Evolutionary conservation across 2,113 vertebrate genomes (phyloP).

Genomic region (Perca fluviatilis): DNA sequence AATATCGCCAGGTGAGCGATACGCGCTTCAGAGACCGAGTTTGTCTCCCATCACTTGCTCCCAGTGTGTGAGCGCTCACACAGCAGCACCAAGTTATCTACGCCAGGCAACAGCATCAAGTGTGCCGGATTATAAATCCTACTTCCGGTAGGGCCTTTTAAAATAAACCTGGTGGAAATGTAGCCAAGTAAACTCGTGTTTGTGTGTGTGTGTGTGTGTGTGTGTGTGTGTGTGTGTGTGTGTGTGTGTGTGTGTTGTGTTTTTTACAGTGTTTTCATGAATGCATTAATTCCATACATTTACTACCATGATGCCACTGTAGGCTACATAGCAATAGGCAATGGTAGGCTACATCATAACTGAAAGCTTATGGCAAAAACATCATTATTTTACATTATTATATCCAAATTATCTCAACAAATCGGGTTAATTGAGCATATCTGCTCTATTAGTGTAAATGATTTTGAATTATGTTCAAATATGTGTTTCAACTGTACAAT

Average conservation of each 20-base stretch:
- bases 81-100: slow-evolving; percentile 49
- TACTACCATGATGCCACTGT: not conserved
- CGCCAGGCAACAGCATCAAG: slow-evolving; percentile 30
- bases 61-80: slow-evolving; percentile 50
- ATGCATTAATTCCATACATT: not conserved
- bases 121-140: accelerated
- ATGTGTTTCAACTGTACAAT: not conserved
- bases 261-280: not conserved
- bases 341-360: not conserved
- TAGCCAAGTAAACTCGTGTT: not conserved
- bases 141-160: slow-evolving; percentile 45
- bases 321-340: no score
- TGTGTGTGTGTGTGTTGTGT: no score
- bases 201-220: no score
- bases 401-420: not conserved
- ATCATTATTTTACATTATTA: not conserved
- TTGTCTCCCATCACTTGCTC: slow-evolving; percentile 64
- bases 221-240: no score
- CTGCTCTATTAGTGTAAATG: accelerated
- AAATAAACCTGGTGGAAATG: slow-evolving; percentile 7
- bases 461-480: not conserved
- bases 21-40: slow-evolving; percentile 24
- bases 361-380: not conserved
- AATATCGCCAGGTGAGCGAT: slow-evolving; percentile 43
- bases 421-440: not conserved